A percentile compares a stretch with the other conserved stretches of the same genome.
Conservation (phyloP, 2,797 vertebrate species). For the Poecilia gillii region DNA sequence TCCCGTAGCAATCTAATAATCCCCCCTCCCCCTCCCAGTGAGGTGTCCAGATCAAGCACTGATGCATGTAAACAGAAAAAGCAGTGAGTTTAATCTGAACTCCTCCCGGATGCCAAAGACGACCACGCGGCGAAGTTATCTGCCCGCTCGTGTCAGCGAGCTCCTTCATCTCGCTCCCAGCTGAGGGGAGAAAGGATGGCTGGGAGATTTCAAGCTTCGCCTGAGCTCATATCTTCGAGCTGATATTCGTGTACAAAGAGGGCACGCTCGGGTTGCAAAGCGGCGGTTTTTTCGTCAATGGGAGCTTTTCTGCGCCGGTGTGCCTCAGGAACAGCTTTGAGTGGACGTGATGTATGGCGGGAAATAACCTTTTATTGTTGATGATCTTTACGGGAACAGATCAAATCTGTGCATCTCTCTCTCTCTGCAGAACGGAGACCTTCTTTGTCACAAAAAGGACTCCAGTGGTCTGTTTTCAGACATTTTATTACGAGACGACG, state of each 20-base stretch:
- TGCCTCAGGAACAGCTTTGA: neutral
- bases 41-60: neutral
- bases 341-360: neutral
- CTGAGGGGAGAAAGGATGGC: neutral
- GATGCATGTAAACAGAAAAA: slow-evolving; percentile 4
- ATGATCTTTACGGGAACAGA: neutral
- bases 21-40: neutral
- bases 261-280: neutral
- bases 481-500: neutral
- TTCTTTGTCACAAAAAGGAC: neutral
- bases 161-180: neutral
- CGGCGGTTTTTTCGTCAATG: neutral
- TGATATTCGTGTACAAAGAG: neutral
- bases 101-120: neutral
- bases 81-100: slow-evolving; percentile 1
- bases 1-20: neutral
- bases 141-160: neutral
- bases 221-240: neutral
- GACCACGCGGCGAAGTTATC: neutral
- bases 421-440: neutral
- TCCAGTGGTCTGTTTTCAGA: neutral
- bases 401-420: neutral
- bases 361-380: neutral
- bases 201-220: neutral
- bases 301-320: neutral